Percentiles rank a stretch among this genome's conserved stretches.
Evolutionary conservation across 1,140 invertebrate genomes (phyloP).

Genomic region (Drosophila hydei): DNA sequence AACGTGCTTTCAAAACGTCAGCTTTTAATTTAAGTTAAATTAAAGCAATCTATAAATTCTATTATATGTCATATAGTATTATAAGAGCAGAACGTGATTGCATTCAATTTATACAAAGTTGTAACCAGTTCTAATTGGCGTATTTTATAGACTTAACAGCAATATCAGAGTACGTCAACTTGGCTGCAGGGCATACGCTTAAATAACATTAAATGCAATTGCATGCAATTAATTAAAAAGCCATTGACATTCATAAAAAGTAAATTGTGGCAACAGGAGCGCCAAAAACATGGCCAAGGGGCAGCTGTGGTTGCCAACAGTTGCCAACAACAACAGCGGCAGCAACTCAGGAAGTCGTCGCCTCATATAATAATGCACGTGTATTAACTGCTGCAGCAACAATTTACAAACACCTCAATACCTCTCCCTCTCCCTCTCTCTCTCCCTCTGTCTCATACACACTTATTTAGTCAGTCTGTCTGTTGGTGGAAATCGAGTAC

Average conservation of each 20-base stretch:
- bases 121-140: too few relatives aligned
- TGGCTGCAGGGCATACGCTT: neutral
- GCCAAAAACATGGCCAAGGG: constrained; percentile 25
- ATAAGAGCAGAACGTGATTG: too few relatives aligned
- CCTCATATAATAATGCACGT: constrained; percentile 56
- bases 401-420: constrained; percentile 69
- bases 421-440: neutral
- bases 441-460: neutral
- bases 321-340: neutral
- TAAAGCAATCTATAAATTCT: too few relatives aligned
- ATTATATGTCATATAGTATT: too few relatives aligned
- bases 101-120: too few relatives aligned
- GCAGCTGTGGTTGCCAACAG: constrained; percentile 33
- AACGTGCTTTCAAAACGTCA: neutral
- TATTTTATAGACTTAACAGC: too few relatives aligned
- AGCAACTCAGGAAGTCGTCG: constrained; percentile 40
- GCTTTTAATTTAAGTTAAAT: neutral
- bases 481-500: constrained; percentile 25
- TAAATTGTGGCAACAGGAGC: constrained; percentile 78
- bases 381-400: constrained; percentile 74
- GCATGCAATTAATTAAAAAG: constrained; percentile 78
- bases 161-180: neutral
- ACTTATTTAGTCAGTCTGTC: neutral
- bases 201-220: constrained; percentile 41
- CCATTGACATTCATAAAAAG: constrained; percentile 82